These are phyloP conservation scores for Ectemnius lituratus DNA, from an alignment of 2,888 invertebrate genomes.

Conservation along the genomic window DNA sequence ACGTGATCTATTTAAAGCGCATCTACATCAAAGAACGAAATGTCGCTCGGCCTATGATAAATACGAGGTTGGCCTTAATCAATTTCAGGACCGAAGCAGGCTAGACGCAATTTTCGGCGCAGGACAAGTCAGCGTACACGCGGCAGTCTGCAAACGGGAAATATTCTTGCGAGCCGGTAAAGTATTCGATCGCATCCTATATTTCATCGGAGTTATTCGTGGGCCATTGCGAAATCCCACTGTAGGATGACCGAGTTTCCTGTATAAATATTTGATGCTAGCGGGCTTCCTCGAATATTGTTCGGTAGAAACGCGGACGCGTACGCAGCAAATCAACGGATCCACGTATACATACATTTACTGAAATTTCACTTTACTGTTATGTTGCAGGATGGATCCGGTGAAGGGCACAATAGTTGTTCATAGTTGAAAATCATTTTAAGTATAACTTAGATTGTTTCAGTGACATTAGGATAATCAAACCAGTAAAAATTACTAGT, in stretches of 20 bases:
- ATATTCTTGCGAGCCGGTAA: conserved; percentile 21
- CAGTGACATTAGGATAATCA: no score
- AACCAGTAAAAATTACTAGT: no score
- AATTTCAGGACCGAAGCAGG: conserved; percentile 12
- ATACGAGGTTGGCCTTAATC: conserved; percentile 10
- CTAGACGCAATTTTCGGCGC: neutral
- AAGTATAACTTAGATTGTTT: no score
- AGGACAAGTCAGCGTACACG: neutral
- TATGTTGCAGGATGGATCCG: no score
- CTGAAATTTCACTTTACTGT: conserved; percentile 14
- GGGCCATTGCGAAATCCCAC: conserved; percentile 43
- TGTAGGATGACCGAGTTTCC: conserved; percentile 41
- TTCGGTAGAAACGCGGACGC: neutral
- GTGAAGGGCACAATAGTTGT: no score
- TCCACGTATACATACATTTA: conserved; percentile 4
- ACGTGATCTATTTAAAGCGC: conserved; percentile 20
- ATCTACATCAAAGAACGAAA: conserved; percentile 27
- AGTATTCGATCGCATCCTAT: conserved; percentile 26
- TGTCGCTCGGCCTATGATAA: conserved; percentile 31
- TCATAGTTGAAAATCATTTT: no score
- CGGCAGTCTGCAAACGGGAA: neutral
- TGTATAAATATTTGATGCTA: conserved; percentile 54
- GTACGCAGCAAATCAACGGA: no score
- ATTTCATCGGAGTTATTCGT: conserved; percentile 45
- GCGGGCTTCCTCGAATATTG: conserved; percentile 39